A percentile compares a stretch with the other conserved stretches of the same genome.
Conservation (phyloP, 2,113 vertebrate species). For the Gila orcuttii region DNA sequence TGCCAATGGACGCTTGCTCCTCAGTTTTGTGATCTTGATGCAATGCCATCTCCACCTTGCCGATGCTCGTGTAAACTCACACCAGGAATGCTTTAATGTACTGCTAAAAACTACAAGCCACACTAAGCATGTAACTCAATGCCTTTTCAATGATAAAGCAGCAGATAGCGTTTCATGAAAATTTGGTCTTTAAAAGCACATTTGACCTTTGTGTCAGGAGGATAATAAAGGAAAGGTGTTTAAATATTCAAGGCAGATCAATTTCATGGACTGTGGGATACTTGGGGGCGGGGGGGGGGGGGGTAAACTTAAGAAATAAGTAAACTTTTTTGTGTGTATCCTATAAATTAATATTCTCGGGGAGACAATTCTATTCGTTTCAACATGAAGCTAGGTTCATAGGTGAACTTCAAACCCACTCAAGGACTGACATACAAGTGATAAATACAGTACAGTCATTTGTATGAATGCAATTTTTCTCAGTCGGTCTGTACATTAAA, state of each 20-base stretch:
- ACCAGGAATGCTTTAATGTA: slow-evolving; percentile 21
- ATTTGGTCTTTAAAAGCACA: slow-evolving; percentile 35
- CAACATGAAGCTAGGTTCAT: neutral
- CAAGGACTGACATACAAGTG: neutral
- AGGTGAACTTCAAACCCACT: neutral
- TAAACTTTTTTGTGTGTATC: neutral
- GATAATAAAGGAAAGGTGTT: slow-evolving; percentile 47
- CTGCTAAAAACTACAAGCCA: slow-evolving; percentile 12
- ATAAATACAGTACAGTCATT: neutral
- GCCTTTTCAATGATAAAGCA: neutral
- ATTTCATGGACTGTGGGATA: slow-evolving; percentile 42
- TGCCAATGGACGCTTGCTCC: slow-evolving; percentile 17
- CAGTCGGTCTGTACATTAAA: neutral
- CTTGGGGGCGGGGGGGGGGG: neutral
- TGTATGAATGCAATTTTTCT: neutral
- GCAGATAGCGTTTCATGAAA: slow-evolving; percentile 21
- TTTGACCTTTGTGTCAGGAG: slow-evolving; percentile 22
- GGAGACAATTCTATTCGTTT: neutral
- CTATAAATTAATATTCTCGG: neutral
- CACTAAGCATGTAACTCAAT: slow-evolving; percentile 16
- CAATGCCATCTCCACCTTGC: slow-evolving; percentile 3
- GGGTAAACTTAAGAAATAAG: neutral
- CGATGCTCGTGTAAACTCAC: slow-evolving; percentile 34
- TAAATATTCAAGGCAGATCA: slow-evolving; percentile 48
- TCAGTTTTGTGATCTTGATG: slow-evolving; percentile 11